Percentiles rank a stretch among this genome's conserved stretches.
phyloP scores from a whole-genome alignment of 2,797 vertebrate genomes.

The Fratercula arctica region DNA sequence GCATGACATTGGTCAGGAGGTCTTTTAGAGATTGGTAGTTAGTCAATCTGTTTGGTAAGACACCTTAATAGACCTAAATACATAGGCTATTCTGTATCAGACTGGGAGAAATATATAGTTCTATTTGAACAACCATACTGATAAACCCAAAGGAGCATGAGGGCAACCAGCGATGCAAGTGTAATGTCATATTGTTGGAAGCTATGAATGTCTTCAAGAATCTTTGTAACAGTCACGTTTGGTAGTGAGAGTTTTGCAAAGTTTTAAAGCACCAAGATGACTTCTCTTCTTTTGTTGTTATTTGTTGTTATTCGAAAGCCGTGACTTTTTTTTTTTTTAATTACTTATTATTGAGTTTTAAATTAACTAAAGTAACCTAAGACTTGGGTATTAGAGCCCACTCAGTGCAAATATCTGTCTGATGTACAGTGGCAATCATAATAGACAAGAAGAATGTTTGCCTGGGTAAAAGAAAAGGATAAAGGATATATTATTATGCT shows the following conservation, averaged over 20 bases:
- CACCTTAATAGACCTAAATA: not conserved
- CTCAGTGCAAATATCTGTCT: not conserved
- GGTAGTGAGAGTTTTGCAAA: not conserved
- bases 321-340: not conserved
- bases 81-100: not conserved
- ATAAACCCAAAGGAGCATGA: not conserved
- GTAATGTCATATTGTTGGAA: not conserved
- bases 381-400: not conserved
- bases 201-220: not conserved
- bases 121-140: not conserved
- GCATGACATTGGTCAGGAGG: not conserved
- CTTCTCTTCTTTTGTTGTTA: not conserved
- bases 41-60: not conserved
- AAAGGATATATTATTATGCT: not conserved
- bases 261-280: not conserved
- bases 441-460: not conserved
- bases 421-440: not conserved
- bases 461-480: not conserved
- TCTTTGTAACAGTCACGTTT: not conserved
- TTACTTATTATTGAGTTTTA: not conserved
- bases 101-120: not conserved
- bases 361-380: not conserved
- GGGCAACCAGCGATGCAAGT: not conserved
- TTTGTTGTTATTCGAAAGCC: not conserved
- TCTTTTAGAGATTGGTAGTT: not conserved